Conservation (phyloP, 1,140 invertebrate species). For the Eueides isabella region DNA sequence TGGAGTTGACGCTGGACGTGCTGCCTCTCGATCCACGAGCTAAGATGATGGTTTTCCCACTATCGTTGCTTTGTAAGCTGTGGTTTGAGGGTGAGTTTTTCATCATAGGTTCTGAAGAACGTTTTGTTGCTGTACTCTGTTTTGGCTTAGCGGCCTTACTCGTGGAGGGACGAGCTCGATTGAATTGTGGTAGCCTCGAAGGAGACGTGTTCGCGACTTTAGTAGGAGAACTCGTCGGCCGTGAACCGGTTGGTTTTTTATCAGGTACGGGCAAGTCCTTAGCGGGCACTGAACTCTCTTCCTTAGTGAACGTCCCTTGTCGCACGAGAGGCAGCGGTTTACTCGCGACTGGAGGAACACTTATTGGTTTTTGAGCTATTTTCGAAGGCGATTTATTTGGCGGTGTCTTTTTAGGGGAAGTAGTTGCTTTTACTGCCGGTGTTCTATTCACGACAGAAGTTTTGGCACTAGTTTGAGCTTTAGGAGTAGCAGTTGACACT, state of each 20-base stretch:
- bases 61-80: conserved; percentile 82
- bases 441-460: conserved; percentile 42
- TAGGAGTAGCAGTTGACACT: conserved; percentile 44
- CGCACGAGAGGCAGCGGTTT: conserved; percentile 84
- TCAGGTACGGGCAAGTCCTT: conserved; percentile 74
- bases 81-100: conserved; percentile 82
- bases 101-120: conserved; percentile 61
- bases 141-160: conserved; percentile 55
- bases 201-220: conserved; percentile 72
- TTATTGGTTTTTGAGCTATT: conserved; percentile 56
- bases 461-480: conserved; percentile 58
- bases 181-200: conserved; percentile 76
- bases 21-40: conserved; percentile 81
- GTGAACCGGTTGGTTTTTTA: conserved; percentile 67
- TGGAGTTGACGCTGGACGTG: conserved; percentile 84
- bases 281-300: conserved; percentile 83
- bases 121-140: conserved; percentile 51
- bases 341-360: conserved; percentile 46
- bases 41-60: conserved; percentile 73
- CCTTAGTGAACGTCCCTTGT: conserved; percentile 95
- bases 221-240: conserved; percentile 61
- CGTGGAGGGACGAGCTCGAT: conserved; percentile 55
- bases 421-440: conserved; percentile 52
- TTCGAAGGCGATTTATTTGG: conserved; percentile 57
- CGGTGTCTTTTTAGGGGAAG: conserved; percentile 64